Base-by-base conservation (phyloP, 2,113 vertebrate species). In the Spheniscus mendiculus region DNA sequence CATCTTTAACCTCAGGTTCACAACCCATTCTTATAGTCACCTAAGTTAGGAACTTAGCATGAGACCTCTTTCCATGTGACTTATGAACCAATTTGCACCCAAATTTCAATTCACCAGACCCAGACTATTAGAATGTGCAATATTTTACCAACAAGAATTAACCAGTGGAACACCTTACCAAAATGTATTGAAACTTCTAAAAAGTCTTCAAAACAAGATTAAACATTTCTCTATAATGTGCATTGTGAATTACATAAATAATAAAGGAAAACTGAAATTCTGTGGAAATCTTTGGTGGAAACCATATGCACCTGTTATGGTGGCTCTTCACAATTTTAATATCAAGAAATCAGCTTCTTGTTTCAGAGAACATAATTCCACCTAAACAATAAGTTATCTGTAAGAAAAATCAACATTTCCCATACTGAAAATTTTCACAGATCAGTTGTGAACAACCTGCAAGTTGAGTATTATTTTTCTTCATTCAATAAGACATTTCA, bases 21-120 rank as follows among this genome's bases (percentile, higher is more conserved):
- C 6, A 52, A 67, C 4, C 9, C 0, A 1, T 8, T 79, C 2
- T 61, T 71, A 32, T 7, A 61, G 2, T 2, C 11, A 74, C 15
- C 11, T 65, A 53, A 65, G 3, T 44, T 20, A 52, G 9, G 20
- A 70, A 40, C 4, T 29, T n/a, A 26, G 3, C 0, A 2, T 10
- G 3, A 45, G 13, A 73, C 4, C 3, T 69, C 26, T 45, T 84
- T 45, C 20, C 17, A 5, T 44, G 21, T 40, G 5, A 78, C 3
- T 63, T 67, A 63, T 10, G 5, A 53, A 59, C 7, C 38, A 59
- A 10, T 69, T 79, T 63, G 26, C 34, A 47, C 8, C 15, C 26
- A 63, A 38, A 83, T 73, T 62, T 73, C 23, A 47, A 5, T 76
- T 66, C 32, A 20, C 3, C 19, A 63, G 15, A 22, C 3, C 8